A percentile compares a stretch with the other conserved stretches of the same genome.
Conservation (phyloP, 2,888 invertebrate species). For the Rhagium mordax region DNA sequence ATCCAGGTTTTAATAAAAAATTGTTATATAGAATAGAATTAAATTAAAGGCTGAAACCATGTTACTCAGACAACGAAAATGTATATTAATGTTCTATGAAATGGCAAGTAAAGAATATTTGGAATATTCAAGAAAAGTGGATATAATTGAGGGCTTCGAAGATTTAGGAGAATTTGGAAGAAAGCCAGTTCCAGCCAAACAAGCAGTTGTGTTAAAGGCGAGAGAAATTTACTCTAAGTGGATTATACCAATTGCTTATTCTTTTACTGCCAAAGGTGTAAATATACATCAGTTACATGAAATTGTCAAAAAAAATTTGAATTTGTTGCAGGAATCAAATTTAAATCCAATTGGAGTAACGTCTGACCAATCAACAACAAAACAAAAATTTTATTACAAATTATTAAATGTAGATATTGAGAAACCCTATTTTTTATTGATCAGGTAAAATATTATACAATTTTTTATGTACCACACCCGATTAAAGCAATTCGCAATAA, state of each 20-base stretch:
- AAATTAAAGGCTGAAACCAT: constrained; percentile 43
- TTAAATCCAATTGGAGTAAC: constrained; percentile 38
- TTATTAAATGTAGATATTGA: constrained; percentile 15
- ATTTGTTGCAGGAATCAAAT: constrained; percentile 25
- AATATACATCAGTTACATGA: constrained; percentile 26
- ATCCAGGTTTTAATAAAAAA: constrained; percentile 10
- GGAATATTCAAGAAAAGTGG: constrained; percentile 34
- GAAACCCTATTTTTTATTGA: constrained; percentile 31
- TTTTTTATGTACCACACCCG: constrained; percentile 47
- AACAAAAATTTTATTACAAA: constrained; percentile 35
- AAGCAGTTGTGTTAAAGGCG: constrained; percentile 43
- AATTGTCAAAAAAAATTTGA: constrained; percentile 35
- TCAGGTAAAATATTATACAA: constrained; percentile 31
- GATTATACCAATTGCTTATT: constrained; percentile 48
- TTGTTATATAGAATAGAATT: background rate
- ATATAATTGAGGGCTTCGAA: constrained; percentile 32
- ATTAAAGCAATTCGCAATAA: constrained; percentile 35
- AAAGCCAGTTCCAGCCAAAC: constrained; percentile 29
- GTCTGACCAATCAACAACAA: constrained; percentile 51
- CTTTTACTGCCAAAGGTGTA: constrained; percentile 38
- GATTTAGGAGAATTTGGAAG: constrained; percentile 27
- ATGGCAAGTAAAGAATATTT: constrained; percentile 46
- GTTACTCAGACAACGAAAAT: constrained; percentile 43
- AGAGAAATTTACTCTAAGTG: constrained; percentile 24
- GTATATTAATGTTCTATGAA: constrained; percentile 52